A percentile compares a stretch with the other conserved stretches of the same genome.
phyloP scores from a whole-genome alignment of 2,113 vertebrate species.

The Bos javanicus region DNA sequence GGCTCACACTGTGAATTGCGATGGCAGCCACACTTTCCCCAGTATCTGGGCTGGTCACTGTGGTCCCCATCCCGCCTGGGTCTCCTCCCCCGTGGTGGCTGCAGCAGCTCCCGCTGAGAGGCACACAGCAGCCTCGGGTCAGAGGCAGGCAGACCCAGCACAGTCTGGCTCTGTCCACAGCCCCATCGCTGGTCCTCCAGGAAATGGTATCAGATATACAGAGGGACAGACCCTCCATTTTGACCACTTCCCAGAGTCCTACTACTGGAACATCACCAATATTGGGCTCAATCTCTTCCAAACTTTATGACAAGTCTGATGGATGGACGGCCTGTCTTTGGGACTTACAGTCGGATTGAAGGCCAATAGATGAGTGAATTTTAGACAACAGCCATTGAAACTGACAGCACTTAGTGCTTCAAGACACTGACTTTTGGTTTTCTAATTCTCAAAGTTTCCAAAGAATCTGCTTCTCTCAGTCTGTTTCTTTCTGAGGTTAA shows the following conservation, averaged over 20 bases:
- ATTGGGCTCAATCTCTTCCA: not conserved
- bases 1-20: not conserved
- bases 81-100: rapidly evolving
- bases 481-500: not conserved
- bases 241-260: not conserved
- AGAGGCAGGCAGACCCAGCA: not conserved
- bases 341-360: not conserved
- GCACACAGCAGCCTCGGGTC: not conserved
- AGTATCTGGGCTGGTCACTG: not conserved
- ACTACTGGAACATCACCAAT: not conserved
- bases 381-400: not conserved
- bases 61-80: not conserved
- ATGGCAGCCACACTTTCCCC: not conserved
- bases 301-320: not conserved
- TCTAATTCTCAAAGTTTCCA: not conserved
- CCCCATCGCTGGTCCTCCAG: rapidly evolving
- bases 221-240: not conserved
- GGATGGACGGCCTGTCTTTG: not conserved
- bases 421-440: too few relatives aligned
- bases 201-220: too few relatives aligned
- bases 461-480: not conserved
- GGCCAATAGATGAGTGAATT: not conserved
- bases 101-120: not conserved
- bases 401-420: not conserved
- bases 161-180: not conserved